These are phyloP conservation scores for Isaurus tuberculatus DNA, from an alignment of 92 coral and sea anemone genomes.

Conservation along the genomic window DNA sequence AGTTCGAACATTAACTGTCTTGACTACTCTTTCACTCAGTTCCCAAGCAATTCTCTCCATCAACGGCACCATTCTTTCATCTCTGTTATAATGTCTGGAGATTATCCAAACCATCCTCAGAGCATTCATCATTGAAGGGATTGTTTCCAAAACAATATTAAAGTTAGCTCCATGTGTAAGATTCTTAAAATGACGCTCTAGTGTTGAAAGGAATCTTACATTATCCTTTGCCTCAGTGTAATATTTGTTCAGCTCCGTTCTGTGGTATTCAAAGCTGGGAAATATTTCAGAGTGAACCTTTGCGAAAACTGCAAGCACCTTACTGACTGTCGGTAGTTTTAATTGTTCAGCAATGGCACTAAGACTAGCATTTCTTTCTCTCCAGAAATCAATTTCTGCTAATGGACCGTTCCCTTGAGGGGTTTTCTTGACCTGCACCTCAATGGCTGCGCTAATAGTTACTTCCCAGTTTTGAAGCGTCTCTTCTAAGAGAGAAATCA, in stretches of 20 bases:
- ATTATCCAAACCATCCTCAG: conserved; percentile 99
- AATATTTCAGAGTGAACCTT: conserved; percentile 87
- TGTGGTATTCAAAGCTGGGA: conserved; percentile 95
- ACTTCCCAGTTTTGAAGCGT: conserved; percentile 95
- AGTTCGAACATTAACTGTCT: conserved; percentile 92
- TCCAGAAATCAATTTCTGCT: conserved; percentile 99
- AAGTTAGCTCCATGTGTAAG: conserved; percentile 98
- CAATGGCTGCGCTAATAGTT: conserved; percentile 94
- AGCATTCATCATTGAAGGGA: conserved; percentile 99
- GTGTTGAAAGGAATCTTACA: conserved; percentile 93
- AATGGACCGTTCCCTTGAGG: conserved; percentile 98
- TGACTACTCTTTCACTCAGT: conserved; percentile 95
- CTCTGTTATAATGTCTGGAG: conserved; percentile 97
- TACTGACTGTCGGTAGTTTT: conserved; percentile 91
- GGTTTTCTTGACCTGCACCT: conserved; percentile 84
- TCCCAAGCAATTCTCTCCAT: conserved; percentile 99
- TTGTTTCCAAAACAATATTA: conserved; percentile 96
- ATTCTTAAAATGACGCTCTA: conserved; percentile 97
- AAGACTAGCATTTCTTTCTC: conserved; percentile 96
- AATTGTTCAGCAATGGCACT: conserved; percentile 98
- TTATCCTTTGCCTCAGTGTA: conserved; percentile 98
- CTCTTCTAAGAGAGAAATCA: conserved; percentile 81
- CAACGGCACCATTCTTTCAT: conserved; percentile 98
- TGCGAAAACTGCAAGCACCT: conserved; percentile 84
- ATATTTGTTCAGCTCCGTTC: conserved; percentile 92